Base-by-base conservation (phyloP, 2,797 vertebrate species). In the Tachyglossus aculeatus region DNA sequence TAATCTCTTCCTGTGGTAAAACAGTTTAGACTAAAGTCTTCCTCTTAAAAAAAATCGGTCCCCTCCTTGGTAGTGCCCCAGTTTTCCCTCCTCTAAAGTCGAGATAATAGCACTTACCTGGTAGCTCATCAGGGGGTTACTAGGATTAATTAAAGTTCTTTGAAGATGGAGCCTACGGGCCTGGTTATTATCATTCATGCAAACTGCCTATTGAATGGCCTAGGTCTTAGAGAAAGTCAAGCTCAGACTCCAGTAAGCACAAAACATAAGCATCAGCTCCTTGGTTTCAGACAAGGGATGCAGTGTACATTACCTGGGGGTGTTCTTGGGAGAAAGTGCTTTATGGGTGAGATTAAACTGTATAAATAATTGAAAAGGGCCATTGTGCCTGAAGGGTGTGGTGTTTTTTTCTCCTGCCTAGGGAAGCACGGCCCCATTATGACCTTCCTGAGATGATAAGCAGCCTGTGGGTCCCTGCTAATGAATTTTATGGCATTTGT, bases 91-190 rank as follows among this genome's bases (percentile, higher is more conserved):
- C 43, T 58, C 58, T 45, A 50, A 76, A 80, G 68, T 74, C 51
- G 55, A 71, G 34, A 76, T 78, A 83, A 83, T 80, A 80, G 78
- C 76, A 69, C 50, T 73, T 75, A 67, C 66, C 71, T 85, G 59
- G 57, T 18, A 74, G 56, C 66, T 70, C 78, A 71, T 62, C 21
- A 55, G 78, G 76, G 80, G 81, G 63, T 80, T 81, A 61, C 73
- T 63, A 76, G 59, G 80, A 83, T 85, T 83, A 81, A 87, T 85
- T 85, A 85, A 81, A 80, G 71, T 83, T 74, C 68, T 81, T 76
- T 78, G 78, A 78, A 55, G 71, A 78, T 80, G 78, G 81, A 81
- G 76, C 65, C 65, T 54, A 56, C 31, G 53, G 61, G 57, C 36
- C 67, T 25, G 59, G 67, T 80, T 78, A 78, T 85, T 83, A 85